These are phyloP conservation scores for Aplysia californica DNA, from an alignment of 1,140 invertebrate genomes.

Conservation along the genomic window DNA sequence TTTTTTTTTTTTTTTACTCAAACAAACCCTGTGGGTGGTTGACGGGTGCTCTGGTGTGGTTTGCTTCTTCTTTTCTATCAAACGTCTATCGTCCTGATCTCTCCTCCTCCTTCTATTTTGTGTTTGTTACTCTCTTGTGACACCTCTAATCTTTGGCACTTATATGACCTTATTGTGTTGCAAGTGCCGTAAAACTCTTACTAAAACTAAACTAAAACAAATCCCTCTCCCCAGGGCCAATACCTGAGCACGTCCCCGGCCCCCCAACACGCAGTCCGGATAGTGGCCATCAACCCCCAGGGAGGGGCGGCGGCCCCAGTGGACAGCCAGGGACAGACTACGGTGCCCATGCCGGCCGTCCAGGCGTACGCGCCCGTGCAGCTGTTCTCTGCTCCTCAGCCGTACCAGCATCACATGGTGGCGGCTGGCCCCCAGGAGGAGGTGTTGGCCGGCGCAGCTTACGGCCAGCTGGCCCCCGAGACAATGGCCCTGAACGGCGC, in stretches of 20 bases:
- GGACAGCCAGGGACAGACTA: slow-evolving; percentile 9
- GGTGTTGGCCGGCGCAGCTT: not conserved
- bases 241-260: not conserved
- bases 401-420: not conserved
- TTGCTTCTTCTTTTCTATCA: too few relatives aligned
- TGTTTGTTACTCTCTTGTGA: too few relatives aligned
- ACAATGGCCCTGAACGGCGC: not conserved
- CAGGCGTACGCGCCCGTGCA: not conserved
- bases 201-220: not conserved
- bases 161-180: too few relatives aligned
- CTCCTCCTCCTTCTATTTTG: too few relatives aligned
- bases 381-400: not conserved
- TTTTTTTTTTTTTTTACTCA: too few relatives aligned
- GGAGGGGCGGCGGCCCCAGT: not conserved
- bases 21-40: too few relatives aligned
- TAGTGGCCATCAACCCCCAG: not conserved
- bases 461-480: not conserved
- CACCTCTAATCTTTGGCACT: too few relatives aligned
- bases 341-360: slow-evolving; percentile 23
- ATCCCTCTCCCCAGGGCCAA: not conserved
- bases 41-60: too few relatives aligned
- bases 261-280: not conserved
- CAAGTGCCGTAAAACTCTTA: too few relatives aligned
- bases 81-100: too few relatives aligned
- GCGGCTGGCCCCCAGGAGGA: not conserved